Conservation (phyloP, 2,113 vertebrate genomes). For the Triplophysa rosa region DNA sequence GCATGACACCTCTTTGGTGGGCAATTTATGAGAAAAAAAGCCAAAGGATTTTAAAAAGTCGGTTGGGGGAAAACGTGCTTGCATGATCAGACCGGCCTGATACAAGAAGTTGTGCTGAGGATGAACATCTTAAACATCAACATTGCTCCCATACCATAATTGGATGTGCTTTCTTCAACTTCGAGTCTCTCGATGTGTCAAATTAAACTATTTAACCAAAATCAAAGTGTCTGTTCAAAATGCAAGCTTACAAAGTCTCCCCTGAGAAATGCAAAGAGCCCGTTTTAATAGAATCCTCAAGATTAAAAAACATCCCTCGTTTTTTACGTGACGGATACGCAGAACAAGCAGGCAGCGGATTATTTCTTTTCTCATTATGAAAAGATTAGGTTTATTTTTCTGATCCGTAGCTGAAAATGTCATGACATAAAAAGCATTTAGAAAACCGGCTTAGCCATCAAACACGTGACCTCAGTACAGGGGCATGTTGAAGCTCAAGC, state of each 20-base stretch:
- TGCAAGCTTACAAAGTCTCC: not conserved
- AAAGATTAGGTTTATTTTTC: constrained; percentile 21
- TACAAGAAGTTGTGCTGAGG: not conserved
- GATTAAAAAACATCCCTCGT: not conserved
- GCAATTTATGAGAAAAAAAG: not conserved
- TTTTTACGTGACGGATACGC: not conserved
- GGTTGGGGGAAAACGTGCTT: too few relatives aligned
- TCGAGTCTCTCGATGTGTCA: not conserved
- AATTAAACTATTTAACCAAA: constrained; percentile 11
- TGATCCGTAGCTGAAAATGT: constrained; percentile 21
- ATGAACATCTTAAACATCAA: not conserved
- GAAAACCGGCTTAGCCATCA: not conserved
- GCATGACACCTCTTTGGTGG: not conserved
- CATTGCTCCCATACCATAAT: not conserved
- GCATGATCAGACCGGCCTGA: too few relatives aligned
- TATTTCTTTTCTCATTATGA: constrained; percentile 23
- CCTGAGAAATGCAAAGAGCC: not conserved
- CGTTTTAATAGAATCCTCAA: constrained; percentile 3
- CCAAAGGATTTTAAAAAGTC: too few relatives aligned
- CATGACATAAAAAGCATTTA: constrained; percentile 28
- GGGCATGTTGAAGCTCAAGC: too few relatives aligned
- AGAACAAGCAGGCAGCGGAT: constrained; percentile 11
- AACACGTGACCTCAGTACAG: not conserved
- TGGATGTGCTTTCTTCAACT: not conserved
- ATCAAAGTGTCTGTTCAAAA: constrained; percentile 9